These are phyloP conservation scores for Passer domesticus DNA, from an alignment of 2,113 vertebrate genomes.

Conservation along the genomic window DNA sequence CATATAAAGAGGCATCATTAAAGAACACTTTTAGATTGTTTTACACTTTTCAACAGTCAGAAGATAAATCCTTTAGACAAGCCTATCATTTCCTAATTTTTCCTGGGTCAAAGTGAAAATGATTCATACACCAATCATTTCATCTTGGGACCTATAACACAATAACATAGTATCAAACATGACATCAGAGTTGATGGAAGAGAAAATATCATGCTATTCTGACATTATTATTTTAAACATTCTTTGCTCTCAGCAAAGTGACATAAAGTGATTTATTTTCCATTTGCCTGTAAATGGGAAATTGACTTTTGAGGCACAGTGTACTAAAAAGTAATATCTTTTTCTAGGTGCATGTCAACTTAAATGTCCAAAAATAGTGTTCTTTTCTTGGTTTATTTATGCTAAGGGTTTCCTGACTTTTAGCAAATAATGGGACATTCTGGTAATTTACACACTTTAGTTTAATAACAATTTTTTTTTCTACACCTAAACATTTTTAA, in stretches of 20 bases:
- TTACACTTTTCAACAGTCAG: neutral
- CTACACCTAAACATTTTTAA: neutral
- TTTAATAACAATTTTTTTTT: neutral
- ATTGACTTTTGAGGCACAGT: neutral
- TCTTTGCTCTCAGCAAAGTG: constrained; percentile 12
- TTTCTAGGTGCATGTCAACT: neutral
- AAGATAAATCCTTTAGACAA: constrained; percentile 17
- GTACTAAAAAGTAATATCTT: constrained; percentile 15
- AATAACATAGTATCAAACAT: neutral
- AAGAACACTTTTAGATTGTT: neutral
- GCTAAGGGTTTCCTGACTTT: neutral
- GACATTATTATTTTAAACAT: constrained; percentile 34
- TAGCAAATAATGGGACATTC: neutral
- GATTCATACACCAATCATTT: neutral
- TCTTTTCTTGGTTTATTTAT: neutral
- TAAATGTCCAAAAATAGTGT: neutral
- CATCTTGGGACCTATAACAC: neutral
- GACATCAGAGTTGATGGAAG: constrained; percentile 17
- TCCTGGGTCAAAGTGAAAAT: neutral
- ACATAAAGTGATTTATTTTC: constrained; percentile 39
- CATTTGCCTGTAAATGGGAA: constrained; percentile 42
- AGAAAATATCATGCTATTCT: neutral
- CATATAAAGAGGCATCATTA: neutral
- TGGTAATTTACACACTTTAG: neutral
- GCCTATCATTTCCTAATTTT: constrained; percentile 5